phyloP scores from a whole-genome alignment of 2,797 vertebrate genomes.

The Denticeps clupeoides region DNA sequence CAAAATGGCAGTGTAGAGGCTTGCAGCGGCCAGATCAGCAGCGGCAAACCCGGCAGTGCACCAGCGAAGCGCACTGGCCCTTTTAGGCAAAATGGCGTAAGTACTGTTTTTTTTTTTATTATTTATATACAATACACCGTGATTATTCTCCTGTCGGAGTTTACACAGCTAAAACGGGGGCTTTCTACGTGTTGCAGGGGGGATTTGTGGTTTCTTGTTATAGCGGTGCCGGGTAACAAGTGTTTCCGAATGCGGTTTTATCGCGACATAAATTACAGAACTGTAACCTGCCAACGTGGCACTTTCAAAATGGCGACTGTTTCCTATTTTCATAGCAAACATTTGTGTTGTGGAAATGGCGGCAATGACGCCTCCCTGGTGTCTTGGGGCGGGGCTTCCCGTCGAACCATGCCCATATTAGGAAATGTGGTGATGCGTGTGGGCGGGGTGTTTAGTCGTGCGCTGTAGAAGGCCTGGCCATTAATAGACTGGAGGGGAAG shows the following conservation, averaged over 20 bases:
- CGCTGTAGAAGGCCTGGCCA: constrained; percentile 1
- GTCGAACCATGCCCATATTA: constrained; percentile 54
- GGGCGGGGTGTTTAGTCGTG: constrained; percentile 27
- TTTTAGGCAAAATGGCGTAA: constrained; percentile 73
- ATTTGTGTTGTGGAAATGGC: constrained; percentile 57
- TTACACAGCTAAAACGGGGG: too few species aligned
- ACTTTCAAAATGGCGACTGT: constrained; percentile 62
- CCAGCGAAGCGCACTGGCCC: constrained; percentile 54
- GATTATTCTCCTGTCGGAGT: not conserved
- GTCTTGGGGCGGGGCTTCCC: constrained; percentile 30
- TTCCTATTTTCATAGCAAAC: constrained; percentile 7
- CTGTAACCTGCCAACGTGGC: constrained; percentile 58
- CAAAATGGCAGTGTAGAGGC: constrained; percentile 58
- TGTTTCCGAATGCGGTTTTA: too few species aligned
- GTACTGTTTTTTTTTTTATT: constrained; percentile 29
- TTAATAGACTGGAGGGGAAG: too few species aligned
- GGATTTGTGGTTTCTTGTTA: too few species aligned
- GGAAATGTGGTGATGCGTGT: constrained; percentile 36
- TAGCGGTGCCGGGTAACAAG: too few species aligned
- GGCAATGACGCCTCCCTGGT: constrained; percentile 23
- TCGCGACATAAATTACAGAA: not conserved
- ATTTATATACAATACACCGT: not conserved
- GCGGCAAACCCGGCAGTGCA: constrained; percentile 65
- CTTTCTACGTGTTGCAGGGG: too few species aligned
- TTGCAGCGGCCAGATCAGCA: constrained; percentile 48